Percentiles rank a stretch among this genome's conserved stretches.
phyloP scores from a whole-genome alignment of 2,888 invertebrate genomes.

The Brachynemurus nebulosus region DNA sequence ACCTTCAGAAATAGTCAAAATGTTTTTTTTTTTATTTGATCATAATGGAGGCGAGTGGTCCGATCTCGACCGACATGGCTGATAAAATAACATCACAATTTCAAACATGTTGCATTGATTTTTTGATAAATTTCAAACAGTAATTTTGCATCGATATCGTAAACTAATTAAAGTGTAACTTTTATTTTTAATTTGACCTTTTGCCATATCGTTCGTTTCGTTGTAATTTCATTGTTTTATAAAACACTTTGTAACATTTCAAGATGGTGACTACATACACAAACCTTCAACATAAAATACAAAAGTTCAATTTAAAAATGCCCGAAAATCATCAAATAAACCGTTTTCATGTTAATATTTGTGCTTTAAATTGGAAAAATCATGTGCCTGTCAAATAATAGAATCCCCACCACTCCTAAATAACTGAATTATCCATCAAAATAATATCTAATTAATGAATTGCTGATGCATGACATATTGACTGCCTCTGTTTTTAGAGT shows the following conservation, averaged over 20 bases:
- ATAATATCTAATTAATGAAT: constrained; percentile 1
- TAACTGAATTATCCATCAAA: not conserved
- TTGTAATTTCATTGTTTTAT: not conserved
- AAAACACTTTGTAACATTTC: constrained; percentile 4
- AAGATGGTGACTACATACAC: constrained; percentile 10
- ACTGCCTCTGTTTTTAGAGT: not conserved
- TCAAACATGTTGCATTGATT: not conserved
- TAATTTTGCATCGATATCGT: too few species aligned
- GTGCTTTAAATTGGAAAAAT: too few species aligned
- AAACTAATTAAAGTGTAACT: too few species aligned
- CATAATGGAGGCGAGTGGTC: constrained; percentile 13
- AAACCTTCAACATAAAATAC: too few species aligned
- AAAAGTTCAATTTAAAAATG: too few species aligned
- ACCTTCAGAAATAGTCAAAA: constrained; percentile 11
- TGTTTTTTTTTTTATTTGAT: constrained; percentile 7
- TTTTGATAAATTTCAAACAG: not conserved
- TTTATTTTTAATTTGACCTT: not conserved
- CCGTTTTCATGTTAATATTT: too few species aligned
- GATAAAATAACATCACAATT: not conserved
- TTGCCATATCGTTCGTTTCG: not conserved
- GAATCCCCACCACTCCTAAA: not conserved
- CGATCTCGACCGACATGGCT: constrained; percentile 1
- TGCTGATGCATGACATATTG: constrained; percentile 4
- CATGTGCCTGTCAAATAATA: constrained; percentile 1
- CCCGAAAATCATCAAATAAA: too few species aligned